A percentile compares a stretch with the other conserved stretches of the same genome.
Evolutionary conservation across 2,113 vertebrate genomes (phyloP).

Genomic region (Cephalopterus ornatus): DNA sequence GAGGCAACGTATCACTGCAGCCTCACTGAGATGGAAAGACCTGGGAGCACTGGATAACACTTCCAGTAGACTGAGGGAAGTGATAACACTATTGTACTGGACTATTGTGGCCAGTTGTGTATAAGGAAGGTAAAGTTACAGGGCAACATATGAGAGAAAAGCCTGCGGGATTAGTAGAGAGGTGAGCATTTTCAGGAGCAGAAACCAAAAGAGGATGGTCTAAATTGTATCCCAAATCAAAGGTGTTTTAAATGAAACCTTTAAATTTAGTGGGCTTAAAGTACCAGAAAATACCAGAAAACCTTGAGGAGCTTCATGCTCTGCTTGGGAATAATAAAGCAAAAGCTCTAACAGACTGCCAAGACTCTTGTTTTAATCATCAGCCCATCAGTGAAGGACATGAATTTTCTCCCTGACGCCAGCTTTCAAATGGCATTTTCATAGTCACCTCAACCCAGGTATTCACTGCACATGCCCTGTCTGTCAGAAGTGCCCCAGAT

Average conservation of each 20-base stretch:
- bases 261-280: neutral
- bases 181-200: neutral
- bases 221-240: neutral
- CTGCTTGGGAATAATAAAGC: neutral
- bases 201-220: neutral
- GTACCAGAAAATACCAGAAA: neutral
- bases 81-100: neutral
- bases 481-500: neutral
- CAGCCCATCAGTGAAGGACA: neutral
- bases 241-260: neutral
- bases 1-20: neutral
- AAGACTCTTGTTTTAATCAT: neutral
- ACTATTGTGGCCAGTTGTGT: neutral
- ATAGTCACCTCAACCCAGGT: neutral
- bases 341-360: neutral
- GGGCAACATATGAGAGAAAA: neutral
- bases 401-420: neutral
- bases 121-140: neutral
- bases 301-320: neutral
- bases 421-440: neutral
- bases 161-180: neutral
- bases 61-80: neutral
- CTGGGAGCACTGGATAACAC: neutral
- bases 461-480: rapidly evolving
- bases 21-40: neutral